phyloP scores from a whole-genome alignment of 2,113 vertebrate species.

The Sinocyclocheilus anshuiensis region DNA sequence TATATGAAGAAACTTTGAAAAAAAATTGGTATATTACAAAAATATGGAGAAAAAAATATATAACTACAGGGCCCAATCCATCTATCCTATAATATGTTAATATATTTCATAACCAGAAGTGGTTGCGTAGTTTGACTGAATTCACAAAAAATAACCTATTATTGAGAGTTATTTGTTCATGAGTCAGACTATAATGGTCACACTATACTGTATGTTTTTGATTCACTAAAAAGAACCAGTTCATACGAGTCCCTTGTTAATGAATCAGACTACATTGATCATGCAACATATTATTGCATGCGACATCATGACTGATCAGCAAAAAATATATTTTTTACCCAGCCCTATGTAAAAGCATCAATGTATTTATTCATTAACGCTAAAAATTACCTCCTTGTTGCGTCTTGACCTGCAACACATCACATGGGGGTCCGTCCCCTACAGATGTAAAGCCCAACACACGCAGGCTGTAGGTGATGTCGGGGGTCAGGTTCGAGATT shows the following conservation, averaged over 20 bases:
- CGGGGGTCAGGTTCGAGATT: slow-evolving; percentile 84
- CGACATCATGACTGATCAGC: neutral
- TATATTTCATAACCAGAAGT: no score
- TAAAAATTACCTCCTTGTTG: slow-evolving; percentile 88
- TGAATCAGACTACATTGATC: neutral
- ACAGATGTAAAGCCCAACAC: slow-evolving; percentile 93
- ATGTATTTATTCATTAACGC: neutral
- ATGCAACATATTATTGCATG: neutral
- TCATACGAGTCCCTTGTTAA: neutral
- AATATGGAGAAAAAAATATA: no score
- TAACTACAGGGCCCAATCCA: no score
- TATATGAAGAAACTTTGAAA: neutral
- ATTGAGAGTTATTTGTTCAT: no score
- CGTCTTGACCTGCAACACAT: slow-evolving; percentile 91
- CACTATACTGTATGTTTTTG: neutral
- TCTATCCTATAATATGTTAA: no score
- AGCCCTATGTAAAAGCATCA: neutral
- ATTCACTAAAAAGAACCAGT: neutral
- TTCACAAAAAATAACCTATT: no score
- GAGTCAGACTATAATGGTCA: no score
- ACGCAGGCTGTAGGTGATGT: slow-evolving; percentile 89
- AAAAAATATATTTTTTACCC: neutral
- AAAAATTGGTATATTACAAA: neutral
- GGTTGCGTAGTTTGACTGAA: neutral
- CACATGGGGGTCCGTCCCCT: slow-evolving; percentile 91